These are phyloP conservation scores for Drosophila picticornis DNA, from an alignment of 2,888 invertebrate genomes.

Conservation along the genomic window DNA sequence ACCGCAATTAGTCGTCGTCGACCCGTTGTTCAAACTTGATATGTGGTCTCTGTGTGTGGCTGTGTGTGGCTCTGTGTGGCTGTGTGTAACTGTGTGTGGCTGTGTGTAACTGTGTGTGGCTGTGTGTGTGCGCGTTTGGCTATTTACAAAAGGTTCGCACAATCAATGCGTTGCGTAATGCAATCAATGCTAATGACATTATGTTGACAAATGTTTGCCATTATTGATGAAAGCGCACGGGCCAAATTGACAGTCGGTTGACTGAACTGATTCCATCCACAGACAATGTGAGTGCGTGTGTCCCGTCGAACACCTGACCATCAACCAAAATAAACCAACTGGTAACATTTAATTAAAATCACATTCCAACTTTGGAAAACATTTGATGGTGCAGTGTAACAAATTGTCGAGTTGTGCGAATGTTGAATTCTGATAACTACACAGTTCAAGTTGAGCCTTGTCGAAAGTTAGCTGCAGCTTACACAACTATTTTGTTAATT, in stretches of 20 bases:
- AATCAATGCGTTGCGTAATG: slow-evolving; percentile 74
- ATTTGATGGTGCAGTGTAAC: neutral
- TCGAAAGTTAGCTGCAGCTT: neutral
- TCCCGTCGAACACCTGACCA: slow-evolving; percentile 7
- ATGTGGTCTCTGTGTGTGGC: slow-evolving; percentile 33
- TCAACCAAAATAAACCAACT: neutral
- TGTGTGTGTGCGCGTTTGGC: slow-evolving; percentile 40
- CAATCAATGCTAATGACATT: slow-evolving; percentile 82
- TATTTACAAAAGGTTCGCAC: slow-evolving; percentile 76
- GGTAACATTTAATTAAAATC: slow-evolving; percentile 10
- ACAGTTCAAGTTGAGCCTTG: neutral
- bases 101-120: slow-evolving; percentile 18
- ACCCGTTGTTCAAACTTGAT: slow-evolving; percentile 67
- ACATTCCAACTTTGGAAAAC: slow-evolving; percentile 5
- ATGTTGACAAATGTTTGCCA: slow-evolving; percentile 80
- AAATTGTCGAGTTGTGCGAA: neutral
- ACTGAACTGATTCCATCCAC: slow-evolving; percentile 40
- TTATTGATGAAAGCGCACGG: slow-evolving; percentile 75
- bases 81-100: slow-evolving; percentile 9
- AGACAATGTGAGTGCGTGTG: slow-evolving; percentile 13
- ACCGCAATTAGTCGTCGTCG: slow-evolving; percentile 77
- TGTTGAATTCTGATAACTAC: neutral
- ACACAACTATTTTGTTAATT: slow-evolving; percentile 14
- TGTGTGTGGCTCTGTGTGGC: slow-evolving; percentile 15
- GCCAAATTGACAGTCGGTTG: slow-evolving; percentile 27